phyloP scores from a whole-genome alignment of 1,140 invertebrate species.

The Drosophila ogumai region DNA sequence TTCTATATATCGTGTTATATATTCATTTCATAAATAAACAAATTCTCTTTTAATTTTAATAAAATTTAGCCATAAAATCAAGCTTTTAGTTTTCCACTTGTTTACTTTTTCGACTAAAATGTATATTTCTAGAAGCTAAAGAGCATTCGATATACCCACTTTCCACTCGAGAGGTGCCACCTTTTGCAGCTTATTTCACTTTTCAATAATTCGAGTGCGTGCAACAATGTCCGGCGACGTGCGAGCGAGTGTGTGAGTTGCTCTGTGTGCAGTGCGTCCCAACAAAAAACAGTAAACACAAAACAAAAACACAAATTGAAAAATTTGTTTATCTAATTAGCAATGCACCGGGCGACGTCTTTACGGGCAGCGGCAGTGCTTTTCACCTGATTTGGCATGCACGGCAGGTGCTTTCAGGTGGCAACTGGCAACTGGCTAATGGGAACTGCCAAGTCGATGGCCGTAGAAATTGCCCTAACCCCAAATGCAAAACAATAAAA shows the following conservation, averaged over 20 bases:
- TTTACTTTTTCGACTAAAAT: neutral
- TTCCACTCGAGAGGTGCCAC: neutral
- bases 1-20: too few relatives aligned
- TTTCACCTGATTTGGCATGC: slow-evolving; percentile 75
- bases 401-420: slow-evolving; percentile 52
- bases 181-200: slow-evolving; percentile 61
- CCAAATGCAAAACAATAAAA: slow-evolving; percentile 62
- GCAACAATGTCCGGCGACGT: slow-evolving; percentile 66
- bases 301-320: slow-evolving; percentile 21
- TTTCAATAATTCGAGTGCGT: slow-evolving; percentile 80
- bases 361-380: slow-evolving; percentile 35
- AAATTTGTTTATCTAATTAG: slow-evolving; percentile 83
- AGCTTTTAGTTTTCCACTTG: neutral
- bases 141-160: slow-evolving; percentile 15
- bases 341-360: slow-evolving; percentile 66
- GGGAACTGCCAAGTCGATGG: slow-evolving; percentile 39
- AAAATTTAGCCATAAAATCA: too few relatives aligned
- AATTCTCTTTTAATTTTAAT: too few relatives aligned
- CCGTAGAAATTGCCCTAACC: slow-evolving; percentile 72
- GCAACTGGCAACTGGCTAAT: slow-evolving; percentile 14
- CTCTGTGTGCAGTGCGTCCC: slow-evolving; percentile 7
- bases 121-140: neutral
- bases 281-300: slow-evolving; percentile 11
- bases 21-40: too few relatives aligned
- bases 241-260: slow-evolving; percentile 20